Conservation (phyloP, 2,113 vertebrate genomes). For the Tupaia chinensis region DNA sequence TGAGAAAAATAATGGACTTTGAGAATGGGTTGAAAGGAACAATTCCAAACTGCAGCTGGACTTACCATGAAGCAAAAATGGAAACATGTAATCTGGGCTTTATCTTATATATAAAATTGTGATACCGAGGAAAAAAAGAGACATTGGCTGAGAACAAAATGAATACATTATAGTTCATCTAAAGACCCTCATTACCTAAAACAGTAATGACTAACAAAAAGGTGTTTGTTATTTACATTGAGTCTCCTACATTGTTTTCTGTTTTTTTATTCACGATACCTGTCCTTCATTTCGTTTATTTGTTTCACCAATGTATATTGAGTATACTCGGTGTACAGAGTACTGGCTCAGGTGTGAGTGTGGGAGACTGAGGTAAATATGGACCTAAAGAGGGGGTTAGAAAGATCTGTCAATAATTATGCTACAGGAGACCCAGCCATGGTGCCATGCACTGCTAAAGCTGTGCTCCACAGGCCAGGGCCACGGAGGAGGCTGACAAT, state of each 20-base stretch:
- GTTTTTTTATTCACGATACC: background rate
- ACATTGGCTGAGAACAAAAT: background rate
- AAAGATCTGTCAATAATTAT: background rate
- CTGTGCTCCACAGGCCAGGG: too few relatives aligned
- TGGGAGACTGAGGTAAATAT: background rate
- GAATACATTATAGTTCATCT: background rate
- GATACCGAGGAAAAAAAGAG: background rate
- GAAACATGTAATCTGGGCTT: background rate
- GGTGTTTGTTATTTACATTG: background rate
- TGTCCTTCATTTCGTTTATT: background rate
- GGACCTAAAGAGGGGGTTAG: background rate
- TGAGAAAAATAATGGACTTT: background rate
- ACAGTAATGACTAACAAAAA: background rate
- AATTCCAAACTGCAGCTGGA: background rate
- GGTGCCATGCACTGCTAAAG: too few relatives aligned
- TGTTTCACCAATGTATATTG: background rate
- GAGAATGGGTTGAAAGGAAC: slow-evolving; percentile 24
- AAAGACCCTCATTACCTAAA: slow-evolving; percentile 13
- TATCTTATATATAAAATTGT: background rate
- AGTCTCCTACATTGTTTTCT: background rate
- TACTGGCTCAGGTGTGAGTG: background rate
- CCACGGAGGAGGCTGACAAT: too few relatives aligned
- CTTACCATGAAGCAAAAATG: slow-evolving; percentile 23
- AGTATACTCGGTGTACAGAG: fast-evolving
- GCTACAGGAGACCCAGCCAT: too few relatives aligned